These are phyloP conservation scores for Hypsopygia costalis DNA, from an alignment of 2,888 invertebrate genomes.

Conservation along the genomic window DNA sequence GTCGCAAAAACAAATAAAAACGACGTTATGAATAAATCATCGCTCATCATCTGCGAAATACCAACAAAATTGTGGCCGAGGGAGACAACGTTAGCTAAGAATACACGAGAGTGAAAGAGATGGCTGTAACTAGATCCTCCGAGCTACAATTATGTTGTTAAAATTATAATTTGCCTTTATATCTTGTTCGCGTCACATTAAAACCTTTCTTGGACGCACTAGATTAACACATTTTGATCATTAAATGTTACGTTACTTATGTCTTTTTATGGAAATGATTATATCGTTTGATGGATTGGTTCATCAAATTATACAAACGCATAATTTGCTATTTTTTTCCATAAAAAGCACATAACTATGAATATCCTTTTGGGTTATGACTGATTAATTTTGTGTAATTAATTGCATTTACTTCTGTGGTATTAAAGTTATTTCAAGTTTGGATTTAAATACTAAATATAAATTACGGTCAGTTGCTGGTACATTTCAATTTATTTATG, in stretches of 20 bases:
- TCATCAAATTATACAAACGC: too few relatives aligned
- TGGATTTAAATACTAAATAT: too few relatives aligned
- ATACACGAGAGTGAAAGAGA: conserved; percentile 30
- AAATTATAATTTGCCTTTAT: conserved; percentile 61
- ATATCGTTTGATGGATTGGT: too few relatives aligned
- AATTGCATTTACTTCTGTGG: too few relatives aligned
- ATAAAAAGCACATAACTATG: too few relatives aligned
- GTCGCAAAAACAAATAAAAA: conserved; percentile 31
- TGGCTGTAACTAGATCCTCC: conserved; percentile 35
- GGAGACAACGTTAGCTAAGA: conserved; percentile 24
- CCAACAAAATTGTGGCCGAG: conserved; percentile 35
- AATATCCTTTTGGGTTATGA: too few relatives aligned
- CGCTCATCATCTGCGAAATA: conserved; percentile 32
- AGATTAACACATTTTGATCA: conserved; percentile 39
- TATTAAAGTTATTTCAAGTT: too few relatives aligned
- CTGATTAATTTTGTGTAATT: too few relatives aligned
- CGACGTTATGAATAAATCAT: conserved; percentile 54
- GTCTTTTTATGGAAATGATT: too few relatives aligned
- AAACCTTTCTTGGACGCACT: neutral
- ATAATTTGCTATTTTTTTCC: too few relatives aligned
- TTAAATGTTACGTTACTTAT: neutral
- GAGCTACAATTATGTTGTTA: conserved; percentile 66
- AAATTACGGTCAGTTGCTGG: too few relatives aligned
- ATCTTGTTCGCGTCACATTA: conserved; percentile 51
- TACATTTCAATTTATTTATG: too few relatives aligned